Evolutionary conservation across 1,140 invertebrate genomes (phyloP).

Genomic region (Probaryconus sp.): DNA sequence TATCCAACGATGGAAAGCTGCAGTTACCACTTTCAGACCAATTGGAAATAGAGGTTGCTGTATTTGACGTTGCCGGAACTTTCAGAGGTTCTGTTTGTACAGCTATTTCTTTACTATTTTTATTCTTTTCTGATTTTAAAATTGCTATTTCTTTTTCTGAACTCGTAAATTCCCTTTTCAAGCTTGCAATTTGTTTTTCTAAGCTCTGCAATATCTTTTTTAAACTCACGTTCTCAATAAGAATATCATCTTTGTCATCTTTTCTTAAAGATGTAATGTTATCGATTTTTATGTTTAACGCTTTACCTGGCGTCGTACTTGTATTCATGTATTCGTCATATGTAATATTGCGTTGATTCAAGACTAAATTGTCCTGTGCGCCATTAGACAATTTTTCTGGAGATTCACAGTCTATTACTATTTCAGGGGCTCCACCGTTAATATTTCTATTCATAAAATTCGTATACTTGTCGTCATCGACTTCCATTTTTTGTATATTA

Average conservation of each 20-base stretch:
- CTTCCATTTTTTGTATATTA: conserved; percentile 51
- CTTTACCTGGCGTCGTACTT: too few species aligned
- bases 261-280: too few species aligned
- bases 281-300: too few species aligned
- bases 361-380: conserved; percentile 9
- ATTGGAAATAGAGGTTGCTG: conserved; percentile 67
- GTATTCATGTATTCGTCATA: too few species aligned
- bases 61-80: conserved; percentile 35
- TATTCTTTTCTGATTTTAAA: conserved; percentile 51
- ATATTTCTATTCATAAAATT: background rate
- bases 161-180: conserved; percentile 66
- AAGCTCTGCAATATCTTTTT: conserved; percentile 51
- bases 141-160: conserved; percentile 58
- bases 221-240: conserved; percentile 1
- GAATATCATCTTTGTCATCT: too few species aligned
- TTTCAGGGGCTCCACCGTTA: conserved; percentile 26
- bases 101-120: conserved; percentile 10
- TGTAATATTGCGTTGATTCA: too few species aligned
- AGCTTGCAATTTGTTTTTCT: conserved; percentile 47
- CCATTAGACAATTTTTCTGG: conserved; percentile 27
- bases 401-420: conserved; percentile 17
- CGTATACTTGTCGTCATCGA: conserved; percentile 12
- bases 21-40: conserved; percentile 72
- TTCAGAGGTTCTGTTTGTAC: conserved; percentile 43
- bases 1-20: conserved; percentile 62